Evolutionary conservation across 2,888 invertebrate species (phyloP).

Genomic region (Beris chalybata): DNA sequence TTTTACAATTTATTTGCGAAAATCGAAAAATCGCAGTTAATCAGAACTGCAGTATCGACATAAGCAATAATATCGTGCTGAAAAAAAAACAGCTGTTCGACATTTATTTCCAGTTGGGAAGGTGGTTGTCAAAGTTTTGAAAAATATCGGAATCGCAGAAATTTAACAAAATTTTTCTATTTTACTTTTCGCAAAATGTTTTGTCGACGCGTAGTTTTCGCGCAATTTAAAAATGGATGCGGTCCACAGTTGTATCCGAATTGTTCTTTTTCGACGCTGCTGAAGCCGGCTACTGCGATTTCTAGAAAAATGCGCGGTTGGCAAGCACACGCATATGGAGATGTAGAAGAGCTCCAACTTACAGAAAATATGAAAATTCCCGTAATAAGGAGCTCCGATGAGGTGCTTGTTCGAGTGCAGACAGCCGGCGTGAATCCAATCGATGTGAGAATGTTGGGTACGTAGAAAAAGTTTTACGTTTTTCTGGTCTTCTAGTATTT

Average conservation of each 20-base stretch:
- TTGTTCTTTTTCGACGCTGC: not conserved
- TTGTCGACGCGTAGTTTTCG: not conserved
- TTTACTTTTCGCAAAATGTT: not conserved
- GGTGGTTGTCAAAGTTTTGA: no score
- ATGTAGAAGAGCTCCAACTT: constrained; percentile 65
- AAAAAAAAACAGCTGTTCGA: no score
- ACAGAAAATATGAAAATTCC: constrained; percentile 68
- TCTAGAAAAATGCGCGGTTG: constrained; percentile 69
- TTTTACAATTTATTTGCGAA: no score
- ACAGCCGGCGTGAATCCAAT: constrained; percentile 92
- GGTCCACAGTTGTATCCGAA: not conserved
- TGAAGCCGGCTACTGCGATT: not conserved
- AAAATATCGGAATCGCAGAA: no score
- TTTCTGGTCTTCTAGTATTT: no score
- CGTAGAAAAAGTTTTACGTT: constrained; percentile 36
- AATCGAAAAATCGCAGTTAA: no score
- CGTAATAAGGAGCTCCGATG: constrained; percentile 67
- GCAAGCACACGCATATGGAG: constrained; percentile 82
- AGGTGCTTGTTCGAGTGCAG: constrained; percentile 79
- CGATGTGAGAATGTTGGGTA: constrained; percentile 82
- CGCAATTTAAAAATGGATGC: not conserved
- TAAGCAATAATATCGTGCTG: no score
- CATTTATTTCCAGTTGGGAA: no score
- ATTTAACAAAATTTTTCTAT: no score
- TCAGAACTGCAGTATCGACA: no score